phyloP scores from a whole-genome alignment of 2,113 vertebrate genomes.

The Plectropomus leopardus region DNA sequence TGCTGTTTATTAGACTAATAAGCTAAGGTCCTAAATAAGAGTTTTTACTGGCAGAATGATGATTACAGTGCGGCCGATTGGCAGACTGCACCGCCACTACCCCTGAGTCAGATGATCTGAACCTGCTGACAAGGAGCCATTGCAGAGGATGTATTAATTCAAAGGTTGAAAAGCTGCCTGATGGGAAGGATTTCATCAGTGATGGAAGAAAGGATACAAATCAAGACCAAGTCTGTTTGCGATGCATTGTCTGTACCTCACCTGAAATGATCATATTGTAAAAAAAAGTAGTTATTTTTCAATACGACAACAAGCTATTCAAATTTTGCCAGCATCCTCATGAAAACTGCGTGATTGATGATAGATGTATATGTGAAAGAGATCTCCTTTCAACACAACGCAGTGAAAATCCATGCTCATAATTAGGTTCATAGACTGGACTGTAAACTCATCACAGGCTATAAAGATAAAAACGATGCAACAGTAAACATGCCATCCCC shows the following conservation, averaged over 20 bases:
- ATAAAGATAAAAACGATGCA: conserved; percentile 34
- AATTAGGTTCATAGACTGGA: conserved; percentile 27
- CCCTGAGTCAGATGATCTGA: conserved; percentile 18
- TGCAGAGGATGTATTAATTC: conserved; percentile 27
- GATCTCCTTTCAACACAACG: background rate
- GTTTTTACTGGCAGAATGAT: conserved; percentile 1
- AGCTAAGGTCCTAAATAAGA: background rate
- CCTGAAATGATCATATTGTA: conserved; percentile 16
- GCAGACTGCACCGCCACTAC: background rate
- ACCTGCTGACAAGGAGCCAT: conserved; percentile 29
- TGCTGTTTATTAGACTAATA: no score
- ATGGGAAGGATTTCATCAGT: conserved; percentile 14
- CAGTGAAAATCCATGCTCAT: background rate
- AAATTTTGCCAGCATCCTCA: conserved; percentile 10
- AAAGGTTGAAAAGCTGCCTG: conserved; percentile 23
- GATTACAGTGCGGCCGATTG: background rate
- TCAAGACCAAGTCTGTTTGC: conserved; percentile 17
- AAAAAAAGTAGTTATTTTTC: conserved; percentile 20
- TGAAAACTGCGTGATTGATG: conserved; percentile 20
- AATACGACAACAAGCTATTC: conserved; percentile 12
- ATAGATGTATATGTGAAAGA: background rate
- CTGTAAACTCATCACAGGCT: conserved; percentile 42
- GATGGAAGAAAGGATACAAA: conserved; percentile 25
- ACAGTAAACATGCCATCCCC: conserved; percentile 42
- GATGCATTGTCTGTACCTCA: conserved; percentile 1